Evolutionary conservation across 2,113 vertebrate genomes (phyloP).

Genomic region (Terrapene triunguis): DNA sequence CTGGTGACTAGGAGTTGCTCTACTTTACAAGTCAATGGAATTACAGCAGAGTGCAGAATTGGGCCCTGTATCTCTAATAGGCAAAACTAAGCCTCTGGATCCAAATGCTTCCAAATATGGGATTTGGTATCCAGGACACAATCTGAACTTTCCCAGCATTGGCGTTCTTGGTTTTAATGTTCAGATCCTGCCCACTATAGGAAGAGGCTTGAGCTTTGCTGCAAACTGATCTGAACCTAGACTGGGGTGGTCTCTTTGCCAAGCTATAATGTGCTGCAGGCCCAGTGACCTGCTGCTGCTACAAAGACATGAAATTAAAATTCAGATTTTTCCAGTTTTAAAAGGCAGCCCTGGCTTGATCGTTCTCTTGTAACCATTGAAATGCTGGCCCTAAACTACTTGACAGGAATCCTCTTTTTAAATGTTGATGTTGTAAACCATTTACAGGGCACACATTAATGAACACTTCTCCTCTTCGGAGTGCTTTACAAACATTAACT

Average conservation of each 20-base stretch:
- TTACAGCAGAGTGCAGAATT: neutral
- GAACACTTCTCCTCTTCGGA: neutral
- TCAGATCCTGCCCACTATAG: neutral
- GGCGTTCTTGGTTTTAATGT: neutral
- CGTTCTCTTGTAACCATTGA: neutral
- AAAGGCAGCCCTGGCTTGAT: neutral
- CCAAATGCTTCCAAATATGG: neutral
- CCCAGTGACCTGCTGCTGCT: neutral
- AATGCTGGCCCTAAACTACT: neutral
- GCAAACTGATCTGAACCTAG: neutral
- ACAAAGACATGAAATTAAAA: no score
- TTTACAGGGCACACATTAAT: neutral
- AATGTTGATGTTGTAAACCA: neutral
- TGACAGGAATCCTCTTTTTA: neutral
- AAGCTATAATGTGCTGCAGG: neutral
- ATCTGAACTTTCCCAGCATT: neutral
- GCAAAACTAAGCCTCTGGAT: neutral
- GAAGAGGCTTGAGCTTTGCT: neutral
- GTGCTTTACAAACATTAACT: accelerated
- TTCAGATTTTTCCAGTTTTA: neutral
- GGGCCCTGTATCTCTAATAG: neutral
- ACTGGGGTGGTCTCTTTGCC: neutral
- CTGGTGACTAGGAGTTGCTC: neutral
- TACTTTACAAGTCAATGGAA: neutral
- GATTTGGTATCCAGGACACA: neutral